Percentiles rank a stretch among this genome's conserved stretches.
These are phyloP conservation scores for Patagioenas fasciata DNA, from an alignment of 2,113 vertebrate genomes.

Conservation along the genomic window DNA sequence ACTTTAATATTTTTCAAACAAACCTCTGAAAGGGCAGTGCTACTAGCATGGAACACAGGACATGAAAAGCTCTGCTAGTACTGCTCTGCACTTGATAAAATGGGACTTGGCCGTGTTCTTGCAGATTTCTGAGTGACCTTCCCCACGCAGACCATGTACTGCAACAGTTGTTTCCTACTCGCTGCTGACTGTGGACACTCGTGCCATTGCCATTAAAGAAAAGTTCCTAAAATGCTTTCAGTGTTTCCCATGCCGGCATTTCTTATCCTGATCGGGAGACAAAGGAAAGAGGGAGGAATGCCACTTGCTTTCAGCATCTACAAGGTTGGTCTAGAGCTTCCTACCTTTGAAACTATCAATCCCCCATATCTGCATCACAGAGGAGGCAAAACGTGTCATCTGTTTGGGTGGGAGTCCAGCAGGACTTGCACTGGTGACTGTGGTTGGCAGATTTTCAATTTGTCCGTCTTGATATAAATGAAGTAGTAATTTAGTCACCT, in stretches of 20 bases:
- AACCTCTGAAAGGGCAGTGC: neutral
- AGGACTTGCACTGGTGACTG: constrained; percentile 60
- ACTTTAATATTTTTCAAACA: neutral
- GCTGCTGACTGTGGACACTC: neutral
- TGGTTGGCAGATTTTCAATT: constrained; percentile 57
- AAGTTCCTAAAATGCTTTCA: neutral
- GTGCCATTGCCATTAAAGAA: neutral
- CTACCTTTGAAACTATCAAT: constrained; percentile 62
- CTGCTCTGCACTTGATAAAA: neutral
- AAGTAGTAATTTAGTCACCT: constrained; percentile 62
- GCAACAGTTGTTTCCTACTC: neutral
- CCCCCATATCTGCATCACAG: constrained; percentile 51
- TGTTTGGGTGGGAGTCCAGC: constrained; percentile 57
- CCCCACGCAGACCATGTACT: neutral
- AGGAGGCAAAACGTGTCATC: constrained; percentile 49
- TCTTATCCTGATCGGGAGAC: neutral
- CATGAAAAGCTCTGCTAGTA: neutral
- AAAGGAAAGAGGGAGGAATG: constrained; percentile 18
- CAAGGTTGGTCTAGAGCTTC: constrained; percentile 50
- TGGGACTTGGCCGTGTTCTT: neutral
- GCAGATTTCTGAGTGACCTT: neutral
- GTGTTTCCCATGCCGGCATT: neutral
- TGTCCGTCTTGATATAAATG: constrained; percentile 59
- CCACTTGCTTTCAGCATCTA: constrained; percentile 39
- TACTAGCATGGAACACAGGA: neutral